Percentiles rank a stretch among this genome's conserved stretches.
phyloP scores from a whole-genome alignment of 2,113 vertebrate species.

The Anas platyrhynchos region DNA sequence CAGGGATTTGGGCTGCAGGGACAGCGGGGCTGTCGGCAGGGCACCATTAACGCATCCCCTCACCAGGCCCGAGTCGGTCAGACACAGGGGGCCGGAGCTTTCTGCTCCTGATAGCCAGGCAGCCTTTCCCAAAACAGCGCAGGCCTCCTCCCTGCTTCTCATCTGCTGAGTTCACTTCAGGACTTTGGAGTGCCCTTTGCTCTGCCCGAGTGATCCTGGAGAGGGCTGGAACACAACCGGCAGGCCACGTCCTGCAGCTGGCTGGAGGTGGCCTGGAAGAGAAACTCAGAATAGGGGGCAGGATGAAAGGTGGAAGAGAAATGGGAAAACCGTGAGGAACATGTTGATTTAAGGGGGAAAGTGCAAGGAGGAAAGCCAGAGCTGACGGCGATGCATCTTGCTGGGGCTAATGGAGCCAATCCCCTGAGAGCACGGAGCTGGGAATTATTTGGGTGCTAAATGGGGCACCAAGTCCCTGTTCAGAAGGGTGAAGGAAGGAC shows the following conservation, averaged over 20 bases:
- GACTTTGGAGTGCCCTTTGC: not conserved
- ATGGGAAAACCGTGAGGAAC: not conserved
- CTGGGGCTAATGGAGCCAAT: not conserved
- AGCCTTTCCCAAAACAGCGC: not conserved
- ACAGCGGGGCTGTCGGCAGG: not conserved
- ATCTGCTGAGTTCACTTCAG: not conserved
- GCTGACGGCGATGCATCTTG: not conserved
- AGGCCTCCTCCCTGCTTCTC: not conserved
- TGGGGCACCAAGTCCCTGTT: not conserved
- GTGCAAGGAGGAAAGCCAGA: not conserved
- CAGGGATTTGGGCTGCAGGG: not conserved
- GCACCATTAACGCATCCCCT: not conserved
- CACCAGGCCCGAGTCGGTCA: not conserved
- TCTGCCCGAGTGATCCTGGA: not conserved
- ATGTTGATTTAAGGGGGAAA: not conserved
- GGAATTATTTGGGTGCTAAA: not conserved
- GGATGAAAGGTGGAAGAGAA: not conserved
- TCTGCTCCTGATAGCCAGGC: not conserved
- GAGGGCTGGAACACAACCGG: not conserved
- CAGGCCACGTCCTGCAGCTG: not conserved
- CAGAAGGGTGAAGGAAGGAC: not conserved
- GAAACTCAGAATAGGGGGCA: not conserved
- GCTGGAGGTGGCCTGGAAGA: not conserved
- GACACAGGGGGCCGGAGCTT: not conserved
- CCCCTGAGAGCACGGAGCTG: conserved; percentile 5